Conservation (phyloP, 2,797 vertebrate species). For the Epinephelus coioides region DNA sequence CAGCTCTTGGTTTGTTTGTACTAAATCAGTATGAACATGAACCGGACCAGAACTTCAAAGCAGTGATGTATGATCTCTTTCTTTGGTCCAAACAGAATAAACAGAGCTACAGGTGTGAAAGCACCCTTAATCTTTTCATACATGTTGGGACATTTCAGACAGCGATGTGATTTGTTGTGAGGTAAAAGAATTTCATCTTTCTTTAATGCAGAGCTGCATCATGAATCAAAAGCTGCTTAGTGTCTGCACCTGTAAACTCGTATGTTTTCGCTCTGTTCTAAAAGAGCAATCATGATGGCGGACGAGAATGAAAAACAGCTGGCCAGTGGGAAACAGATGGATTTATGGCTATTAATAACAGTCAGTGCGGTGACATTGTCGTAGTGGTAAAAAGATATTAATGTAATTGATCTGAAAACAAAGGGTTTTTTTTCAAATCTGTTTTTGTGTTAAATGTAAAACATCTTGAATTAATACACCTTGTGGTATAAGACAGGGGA, state of each 20-base stretch:
- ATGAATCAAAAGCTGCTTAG: slow-evolving; percentile 29
- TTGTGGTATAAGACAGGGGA: neutral
- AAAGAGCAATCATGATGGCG: slow-evolving; percentile 42
- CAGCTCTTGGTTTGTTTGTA: neutral
- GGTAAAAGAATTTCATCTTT: neutral
- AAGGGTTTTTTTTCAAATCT: neutral
- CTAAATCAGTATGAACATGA: neutral
- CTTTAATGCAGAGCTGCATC: slow-evolving; percentile 13
- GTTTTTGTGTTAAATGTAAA: slow-evolving; percentile 22
- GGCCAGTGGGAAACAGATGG: slow-evolving; percentile 49
- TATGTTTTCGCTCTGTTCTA: slow-evolving; percentile 33
- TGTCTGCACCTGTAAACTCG: slow-evolving; percentile 23
- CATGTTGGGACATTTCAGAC: neutral
- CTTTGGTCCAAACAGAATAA: neutral
- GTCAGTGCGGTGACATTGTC: neutral
- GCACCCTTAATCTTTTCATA: neutral
- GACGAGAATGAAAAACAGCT: slow-evolving; percentile 49
- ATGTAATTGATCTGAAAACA: neutral
- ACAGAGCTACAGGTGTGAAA: slow-evolving; percentile 3
- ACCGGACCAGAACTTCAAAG: neutral
- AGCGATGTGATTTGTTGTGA: neutral
- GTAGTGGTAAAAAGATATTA: neutral
- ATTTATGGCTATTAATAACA: slow-evolving; percentile 20
- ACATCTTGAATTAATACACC: slow-evolving; percentile 38
- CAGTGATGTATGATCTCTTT: neutral